Percentiles rank a stretch among this genome's conserved stretches.
phyloP scores from a whole-genome alignment of 2,797 vertebrate species.

The Poeciliopsis paucimaculata region DNA sequence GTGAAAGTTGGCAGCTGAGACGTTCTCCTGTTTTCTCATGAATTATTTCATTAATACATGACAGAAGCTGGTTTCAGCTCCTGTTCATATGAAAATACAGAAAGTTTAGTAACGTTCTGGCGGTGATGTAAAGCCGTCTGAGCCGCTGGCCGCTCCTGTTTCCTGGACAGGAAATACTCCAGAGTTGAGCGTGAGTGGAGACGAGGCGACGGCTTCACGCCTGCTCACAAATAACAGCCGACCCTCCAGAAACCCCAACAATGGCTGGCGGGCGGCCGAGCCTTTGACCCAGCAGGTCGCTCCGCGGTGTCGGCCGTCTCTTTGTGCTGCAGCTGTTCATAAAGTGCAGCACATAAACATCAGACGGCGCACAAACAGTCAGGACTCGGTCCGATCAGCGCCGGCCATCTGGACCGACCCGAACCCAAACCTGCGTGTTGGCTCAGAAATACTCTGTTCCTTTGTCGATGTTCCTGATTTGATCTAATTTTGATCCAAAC shows the following conservation, averaged over 20 bases:
- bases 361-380: conserved; percentile 59
- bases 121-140: neutral
- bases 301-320: conserved; percentile 64
- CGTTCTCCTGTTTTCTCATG: too few species aligned
- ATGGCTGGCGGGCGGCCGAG: conserved; percentile 64
- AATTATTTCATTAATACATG: neutral
- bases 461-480: neutral
- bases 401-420: conserved; percentile 42
- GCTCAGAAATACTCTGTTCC: neutral
- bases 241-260: conserved; percentile 25
- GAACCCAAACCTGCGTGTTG: neutral
- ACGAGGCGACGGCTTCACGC: conserved; percentile 49
- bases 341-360: conserved; percentile 57
- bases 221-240: conserved; percentile 32
- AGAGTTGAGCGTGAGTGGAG: conserved; percentile 57
- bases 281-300: conserved; percentile 53
- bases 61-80: neutral
- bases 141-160: conserved; percentile 64
- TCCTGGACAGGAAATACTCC: conserved; percentile 72
- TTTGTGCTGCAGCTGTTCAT: conserved; percentile 54
- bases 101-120: neutral
- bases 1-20: too few species aligned
- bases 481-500: neutral
- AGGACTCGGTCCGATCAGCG: conserved; percentile 44
- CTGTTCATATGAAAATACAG: neutral